Conservation (phyloP, 2,888 invertebrate species). For the Heliconius erato region DNA sequence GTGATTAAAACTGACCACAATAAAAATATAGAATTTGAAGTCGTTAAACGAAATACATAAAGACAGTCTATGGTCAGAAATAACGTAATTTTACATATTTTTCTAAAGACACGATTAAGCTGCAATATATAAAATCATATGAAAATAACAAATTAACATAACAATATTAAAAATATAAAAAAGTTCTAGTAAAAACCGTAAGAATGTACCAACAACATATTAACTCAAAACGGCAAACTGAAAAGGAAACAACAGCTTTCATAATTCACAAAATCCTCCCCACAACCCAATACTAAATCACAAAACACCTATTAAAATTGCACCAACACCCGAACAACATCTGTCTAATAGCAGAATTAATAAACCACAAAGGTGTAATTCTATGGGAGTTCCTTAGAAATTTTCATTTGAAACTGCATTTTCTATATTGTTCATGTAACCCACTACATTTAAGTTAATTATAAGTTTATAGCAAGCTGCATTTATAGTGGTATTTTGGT, state of each 20-base stretch:
- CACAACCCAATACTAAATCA: constrained; percentile 19
- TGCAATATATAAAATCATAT: too few species aligned
- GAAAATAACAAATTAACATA: too few species aligned
- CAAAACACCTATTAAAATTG: constrained; percentile 43
- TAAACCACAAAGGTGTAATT: constrained; percentile 75
- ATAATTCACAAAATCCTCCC: constrained; percentile 1
- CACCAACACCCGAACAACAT: constrained; percentile 52
- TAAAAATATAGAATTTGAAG: too few species aligned
- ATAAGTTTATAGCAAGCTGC: constrained; percentile 80
- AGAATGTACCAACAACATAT: not conserved
- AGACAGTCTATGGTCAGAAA: too few species aligned
- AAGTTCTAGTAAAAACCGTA: too few species aligned
- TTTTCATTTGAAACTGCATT: constrained; percentile 82
- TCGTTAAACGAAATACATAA: too few species aligned
- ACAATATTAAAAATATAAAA: too few species aligned
- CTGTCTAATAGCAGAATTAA: constrained; percentile 64
- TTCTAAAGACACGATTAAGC: too few species aligned
- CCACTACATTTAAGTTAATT: constrained; percentile 83
- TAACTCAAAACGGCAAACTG: constrained; percentile 24
- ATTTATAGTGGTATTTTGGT: constrained; percentile 85
- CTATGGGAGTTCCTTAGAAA: constrained; percentile 70
- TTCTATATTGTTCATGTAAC: constrained; percentile 78
- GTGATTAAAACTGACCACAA: too few species aligned
- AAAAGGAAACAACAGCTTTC: not conserved
- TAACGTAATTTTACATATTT: too few species aligned